These are phyloP conservation scores for Eupsilia transversa DNA, from an alignment of 2,888 invertebrate genomes.

Conservation along the genomic window DNA sequence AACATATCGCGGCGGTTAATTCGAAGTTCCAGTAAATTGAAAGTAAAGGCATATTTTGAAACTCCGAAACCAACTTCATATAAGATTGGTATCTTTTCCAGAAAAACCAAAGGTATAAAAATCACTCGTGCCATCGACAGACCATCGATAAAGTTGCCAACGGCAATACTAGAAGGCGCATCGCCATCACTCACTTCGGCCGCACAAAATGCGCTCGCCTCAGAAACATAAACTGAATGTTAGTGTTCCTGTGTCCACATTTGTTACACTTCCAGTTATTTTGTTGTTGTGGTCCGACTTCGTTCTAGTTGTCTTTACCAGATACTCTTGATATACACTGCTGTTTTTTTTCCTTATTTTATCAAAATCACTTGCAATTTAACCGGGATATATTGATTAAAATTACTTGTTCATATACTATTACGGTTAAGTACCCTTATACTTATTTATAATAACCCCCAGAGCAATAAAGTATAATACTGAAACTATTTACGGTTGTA, in stretches of 20 bases:
- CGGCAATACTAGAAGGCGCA: slow-evolving; percentile 49
- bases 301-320: slow-evolving; percentile 44
- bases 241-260: slow-evolving; percentile 52
- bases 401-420: neutral
- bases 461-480: neutral
- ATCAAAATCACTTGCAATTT: neutral
- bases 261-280: slow-evolving; percentile 53
- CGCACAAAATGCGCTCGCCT: slow-evolving; percentile 54
- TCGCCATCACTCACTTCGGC: slow-evolving; percentile 51
- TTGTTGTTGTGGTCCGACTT: slow-evolving; percentile 31
- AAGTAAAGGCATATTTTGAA: neutral
- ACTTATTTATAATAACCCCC: neutral
- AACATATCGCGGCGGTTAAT: neutral
- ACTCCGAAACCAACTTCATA: neutral
- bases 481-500: neutral
- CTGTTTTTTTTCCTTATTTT: neutral
- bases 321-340: slow-evolving; percentile 16
- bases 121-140: slow-evolving; percentile 20
- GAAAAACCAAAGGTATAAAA: slow-evolving; percentile 9
- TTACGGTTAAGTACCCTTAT: neutral
- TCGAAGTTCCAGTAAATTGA: neutral
- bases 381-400: neutral
- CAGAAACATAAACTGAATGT: slow-evolving; percentile 56
- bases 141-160: slow-evolving; percentile 29
- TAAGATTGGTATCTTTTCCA: neutral